Evolutionary conservation across 2,888 invertebrate species (phyloP), one percentile per base, ranked within the genome.

Genomic region (Panzeria rudis): DNA sequence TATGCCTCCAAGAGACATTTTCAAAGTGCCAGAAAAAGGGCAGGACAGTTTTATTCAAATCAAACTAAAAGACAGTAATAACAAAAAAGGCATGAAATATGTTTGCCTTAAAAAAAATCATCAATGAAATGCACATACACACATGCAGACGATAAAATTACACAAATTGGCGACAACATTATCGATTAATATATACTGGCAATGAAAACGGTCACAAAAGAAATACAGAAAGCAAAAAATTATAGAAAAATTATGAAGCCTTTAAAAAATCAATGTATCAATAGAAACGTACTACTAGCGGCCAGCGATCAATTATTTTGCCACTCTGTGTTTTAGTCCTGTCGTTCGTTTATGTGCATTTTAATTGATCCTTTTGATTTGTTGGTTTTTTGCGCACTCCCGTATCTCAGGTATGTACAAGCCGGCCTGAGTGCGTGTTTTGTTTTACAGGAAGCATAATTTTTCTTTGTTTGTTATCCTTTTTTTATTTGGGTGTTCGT

Each of bases 81-180:
- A 54, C 17, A 52, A 44, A 41, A 41, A 61, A 72, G 41, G 52
- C 32, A 79, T 61, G 61, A 62, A 71, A 29, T 41, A 56, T 71
- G 44, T 17, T 17, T 11, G 25, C 29, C 47, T 29, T 44, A n/a
- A 41, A 59, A 59, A 4, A 76, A 82, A 72, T 83, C 62, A 71
- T 72, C 64, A 83, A 83, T 83, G 76, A 83, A 77, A 52, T 6
- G 15, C 47, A 50, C 17, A 64, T 44, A 62, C 23, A 47, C 47
- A 80, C 35, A 64, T 47, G 62, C 77, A 83, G 80, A 77, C 83
- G 76, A 73, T 69, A 64, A 77, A 35, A 32, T 73, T 79, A 80
- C 83, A 77, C 84, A 81, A 90, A 89, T 90, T 90, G 90, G 91
- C 90, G 91, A 91, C 90, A 88, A 89, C 87, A 87, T 84, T 87